phyloP scores from a whole-genome alignment of 2,888 invertebrate genomes.

The Dicroscelio sp. region DNA sequence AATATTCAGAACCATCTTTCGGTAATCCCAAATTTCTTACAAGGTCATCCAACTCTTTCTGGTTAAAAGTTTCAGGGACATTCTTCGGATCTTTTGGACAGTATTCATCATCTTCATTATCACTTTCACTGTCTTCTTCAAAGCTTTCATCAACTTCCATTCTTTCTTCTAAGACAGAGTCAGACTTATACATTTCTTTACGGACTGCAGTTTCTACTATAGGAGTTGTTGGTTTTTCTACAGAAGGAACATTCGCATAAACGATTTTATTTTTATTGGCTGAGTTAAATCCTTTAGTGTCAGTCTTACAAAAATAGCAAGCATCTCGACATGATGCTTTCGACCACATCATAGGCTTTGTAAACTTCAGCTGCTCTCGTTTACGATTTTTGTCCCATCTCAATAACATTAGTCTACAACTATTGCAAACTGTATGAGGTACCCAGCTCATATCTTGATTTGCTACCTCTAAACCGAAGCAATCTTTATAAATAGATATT shows the following conservation, averaged over 20 bases:
- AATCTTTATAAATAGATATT: conserved; percentile 28
- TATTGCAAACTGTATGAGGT: conserved; percentile 72
- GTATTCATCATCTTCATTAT: conserved; percentile 13
- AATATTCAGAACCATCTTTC: conserved; percentile 80
- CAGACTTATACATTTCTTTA: neutral
- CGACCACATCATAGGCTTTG: conserved; percentile 22
- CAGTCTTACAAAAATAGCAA: conserved; percentile 42
- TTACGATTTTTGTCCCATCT: conserved; percentile 12
- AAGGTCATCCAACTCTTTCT: conserved; percentile 81
- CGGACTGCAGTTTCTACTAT: conserved; percentile 13
- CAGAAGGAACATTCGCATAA: conserved; percentile 39
- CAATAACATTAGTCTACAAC: conserved; percentile 75
- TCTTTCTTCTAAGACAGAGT: neutral
- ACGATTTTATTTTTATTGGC: conserved; percentile 19
- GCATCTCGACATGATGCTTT: conserved; percentile 7
- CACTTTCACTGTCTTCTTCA: conserved; percentile 26
- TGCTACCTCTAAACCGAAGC: neutral
- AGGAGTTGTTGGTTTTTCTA: conserved; percentile 8
- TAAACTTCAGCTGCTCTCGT: conserved; percentile 15
- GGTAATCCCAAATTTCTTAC: conserved; percentile 82
- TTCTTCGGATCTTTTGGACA: neutral
- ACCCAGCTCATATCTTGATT: conserved; percentile 76
- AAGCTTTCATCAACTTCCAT: conserved; percentile 29
- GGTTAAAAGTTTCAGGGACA: conserved; percentile 62
- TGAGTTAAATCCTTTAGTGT: conserved; percentile 34